Evolutionary conservation across 2,797 vertebrate species (phyloP), one percentile per base, ranked within the genome.

Genomic region (Hypotaenidia philippensis): DNA sequence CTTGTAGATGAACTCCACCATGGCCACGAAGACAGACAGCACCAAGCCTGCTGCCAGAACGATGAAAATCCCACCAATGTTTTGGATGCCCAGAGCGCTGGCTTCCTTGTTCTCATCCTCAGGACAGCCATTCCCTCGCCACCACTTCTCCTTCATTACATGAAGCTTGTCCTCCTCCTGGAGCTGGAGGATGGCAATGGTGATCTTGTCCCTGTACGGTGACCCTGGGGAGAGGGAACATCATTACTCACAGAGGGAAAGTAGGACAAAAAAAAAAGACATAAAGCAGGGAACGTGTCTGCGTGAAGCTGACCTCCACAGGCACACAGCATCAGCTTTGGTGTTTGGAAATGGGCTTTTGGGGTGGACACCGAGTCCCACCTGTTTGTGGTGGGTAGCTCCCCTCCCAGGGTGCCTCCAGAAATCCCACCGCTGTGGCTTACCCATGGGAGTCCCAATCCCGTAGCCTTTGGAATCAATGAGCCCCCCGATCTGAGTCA

Each of bases 381-480:
- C 29, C 20, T 12, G 31, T 1, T 13, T 34, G 29, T 6, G 16
- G 47, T 14, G 18, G 23, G 6, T 38, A 41, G 9, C 14, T 11
- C 56, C 3, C 3, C 50, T 36, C 0, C 15, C 1, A 18, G 81
- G n/a, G 29, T 9, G 2, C 34, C 25, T 5, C 3, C 12, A 53
- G 61, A 29, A 29, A 1, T 16, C 13, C 26, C 29, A 3, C 6
- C 0, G 0, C 57, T 40, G 66, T 7, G 21, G 20, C 98, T 99
- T 96, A 99, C 99, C 99, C 89, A 99, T 99, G 70, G 99, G 99
- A 0, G 99, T 99, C 92, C 99, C 99, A 4, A 99, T 99, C 34
- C 99, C 99, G 0, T 99, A 99, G 97, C 99, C 99, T 96, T 99
- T 99, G 97, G 99, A 99, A 97, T 99, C 99, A 17, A 99, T 99